Base-by-base conservation (phyloP, 2,113 vertebrate genomes). In the Vidua chalybeata region DNA sequence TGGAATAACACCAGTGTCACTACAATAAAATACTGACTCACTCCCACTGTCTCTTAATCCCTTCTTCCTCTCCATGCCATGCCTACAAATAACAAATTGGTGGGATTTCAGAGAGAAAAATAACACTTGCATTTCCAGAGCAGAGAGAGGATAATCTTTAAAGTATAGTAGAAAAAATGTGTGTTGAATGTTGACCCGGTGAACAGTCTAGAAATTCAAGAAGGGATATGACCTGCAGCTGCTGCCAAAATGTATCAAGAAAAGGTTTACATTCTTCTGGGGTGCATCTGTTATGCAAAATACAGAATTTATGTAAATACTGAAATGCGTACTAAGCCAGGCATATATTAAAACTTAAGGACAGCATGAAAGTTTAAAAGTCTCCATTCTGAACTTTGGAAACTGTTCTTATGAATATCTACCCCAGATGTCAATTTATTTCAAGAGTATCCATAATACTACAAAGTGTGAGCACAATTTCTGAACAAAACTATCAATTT, bases 341-440 rank as follows among this genome's bases (percentile, higher is more conserved):
- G 31, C 39, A 66, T 52, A 62, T 52, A 52, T 46, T 69, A 85
- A 83, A 88, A 76, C 39, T 39, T 35, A 49, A 35, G 46, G n/a
- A 84, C 31, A 76, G 39, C 15, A 13, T 6, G 26, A 27, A 76
- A 73, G 33, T 66, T 85, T 56, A 58, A 49, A 83, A 64, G 26
- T 94, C 94, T 76, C 81, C 46, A 79, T 69, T 54, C 33, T 61
- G 45, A 93, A 77, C 51, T 93, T 58, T 86, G 83, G 72, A 92
- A 97, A 69, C 7, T 0, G 0, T 77, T 64, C 30, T 39, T 88
- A 7, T 43, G 30, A 86, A 66, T 87, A 80, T 24, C 39, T 43
- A 80, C 28, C 46, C 46, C 79, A 86, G 79, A 51, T 84, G 68
- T 46, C 64, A 92, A n/a, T 67, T 71, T 51, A 21, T 86, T 79